Evolutionary conservation across 2,888 invertebrate species (phyloP), one percentile per base, ranked within the genome.

Genomic region (Rhabditophanes sp.): DNA sequence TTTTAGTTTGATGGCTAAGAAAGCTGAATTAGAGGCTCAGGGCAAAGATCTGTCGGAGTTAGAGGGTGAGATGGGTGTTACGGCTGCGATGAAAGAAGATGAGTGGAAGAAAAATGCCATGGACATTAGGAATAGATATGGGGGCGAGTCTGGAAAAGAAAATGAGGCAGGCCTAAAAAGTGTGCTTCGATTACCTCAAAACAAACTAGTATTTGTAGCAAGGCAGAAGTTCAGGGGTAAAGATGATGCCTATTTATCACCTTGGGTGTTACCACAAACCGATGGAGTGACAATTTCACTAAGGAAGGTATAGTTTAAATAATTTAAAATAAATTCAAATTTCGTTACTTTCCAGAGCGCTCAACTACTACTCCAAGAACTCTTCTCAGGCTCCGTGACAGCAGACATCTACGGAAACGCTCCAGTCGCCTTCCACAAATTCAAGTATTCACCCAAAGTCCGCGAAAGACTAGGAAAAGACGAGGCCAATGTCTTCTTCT

Each of bases 41-140:
- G 60, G 60, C 23, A 54, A 55, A 32, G 57, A 56, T 40, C 42
- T 60, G 17, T 53, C 55, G 18, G 52, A 56, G 33, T 34, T 60
- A 23, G 60, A 61, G 26, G 59, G 59, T 14, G 48, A 60, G 36
- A 46, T 60, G 16, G 55, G 51, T 15, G 41, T 52, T 30, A 53
- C 57, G 4, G 55, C 51, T 33, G 34, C 41, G 9, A 49, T 58
- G 33, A 26, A 41, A 15, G 42, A 48, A 12, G 52, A 55, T 21
- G 58, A 59, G 11, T 60, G 60, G 57, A 30, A 29, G 7, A 40
- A 39, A 26, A 37, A 26, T 15, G 29, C 34, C 15, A 27, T 32
- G 12, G 29, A 16, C 14, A 11, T 42, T 17, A 20, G 17, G 2
- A 8, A 28, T 11, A 21, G 33, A 22, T 50, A 37, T 30, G 32